Evolutionary conservation across 2,888 invertebrate genomes (phyloP).

Genomic region (Hetaerina titia): DNA sequence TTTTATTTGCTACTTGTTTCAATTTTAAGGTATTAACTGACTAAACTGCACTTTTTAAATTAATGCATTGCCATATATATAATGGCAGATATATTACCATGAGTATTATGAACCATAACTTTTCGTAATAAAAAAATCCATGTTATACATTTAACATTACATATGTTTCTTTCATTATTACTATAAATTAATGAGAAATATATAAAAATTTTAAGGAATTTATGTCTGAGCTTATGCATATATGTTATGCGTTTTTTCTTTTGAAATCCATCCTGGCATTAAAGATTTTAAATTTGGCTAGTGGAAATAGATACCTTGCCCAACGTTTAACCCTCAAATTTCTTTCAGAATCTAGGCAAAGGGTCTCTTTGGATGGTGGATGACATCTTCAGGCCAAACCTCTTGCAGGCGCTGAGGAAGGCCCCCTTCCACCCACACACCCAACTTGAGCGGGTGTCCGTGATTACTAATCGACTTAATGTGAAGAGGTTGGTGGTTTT

Average conservation of each 20-base stretch:
- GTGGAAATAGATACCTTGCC: background rate
- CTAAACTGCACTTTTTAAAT: too few species aligned
- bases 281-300: background rate
- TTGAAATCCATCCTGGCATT: background rate
- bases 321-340: background rate
- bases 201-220: too few species aligned
- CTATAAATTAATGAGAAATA: too few species aligned
- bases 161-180: too few species aligned
- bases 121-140: too few species aligned
- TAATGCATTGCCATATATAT: too few species aligned
- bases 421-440: constrained; percentile 89
- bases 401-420: constrained; percentile 92
- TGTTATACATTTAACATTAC: too few species aligned
- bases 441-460: constrained; percentile 77
- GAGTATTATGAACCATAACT: too few species aligned
- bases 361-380: constrained; percentile 98
- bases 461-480: constrained; percentile 43
- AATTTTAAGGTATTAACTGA: too few species aligned
- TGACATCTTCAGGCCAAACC: constrained; percentile 92
- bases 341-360: constrained; percentile 91
- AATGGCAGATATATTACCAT: too few species aligned
- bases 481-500: constrained; percentile 42
- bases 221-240: too few species aligned
- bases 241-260: background rate
- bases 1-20: too few species aligned